Evolutionary conservation across 2,797 vertebrate species (phyloP).

Genomic region (Chelidonichthys spinosus): DNA sequence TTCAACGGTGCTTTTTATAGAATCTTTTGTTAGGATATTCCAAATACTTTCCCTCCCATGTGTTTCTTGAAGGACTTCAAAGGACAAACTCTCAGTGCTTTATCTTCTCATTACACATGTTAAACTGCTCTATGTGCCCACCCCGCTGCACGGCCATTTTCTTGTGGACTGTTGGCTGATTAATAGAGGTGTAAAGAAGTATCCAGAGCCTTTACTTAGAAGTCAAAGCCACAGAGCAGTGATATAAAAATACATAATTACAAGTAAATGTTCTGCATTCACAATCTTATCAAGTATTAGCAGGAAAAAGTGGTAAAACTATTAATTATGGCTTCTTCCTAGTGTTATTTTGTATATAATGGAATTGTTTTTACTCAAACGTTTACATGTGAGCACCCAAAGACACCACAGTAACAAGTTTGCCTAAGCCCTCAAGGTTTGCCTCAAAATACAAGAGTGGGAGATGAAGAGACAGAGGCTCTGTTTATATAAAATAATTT

Average conservation of each 20-base stretch:
- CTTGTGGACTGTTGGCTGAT: not conserved
- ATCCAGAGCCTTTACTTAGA: not conserved
- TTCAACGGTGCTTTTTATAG: constrained; percentile 73
- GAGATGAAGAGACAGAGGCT: no score
- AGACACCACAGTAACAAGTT: no score
- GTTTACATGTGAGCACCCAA: not conserved
- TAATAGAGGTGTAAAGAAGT: not conserved
- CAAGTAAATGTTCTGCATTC: not conserved
- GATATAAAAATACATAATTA: not conserved
- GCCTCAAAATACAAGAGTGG: no score
- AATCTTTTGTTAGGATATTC: constrained; percentile 54
- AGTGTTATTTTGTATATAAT: not conserved
- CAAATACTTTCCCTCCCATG: constrained; percentile 38
- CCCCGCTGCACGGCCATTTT: not conserved
- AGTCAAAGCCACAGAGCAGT: not conserved
- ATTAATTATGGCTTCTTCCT: not conserved
- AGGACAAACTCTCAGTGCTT: constrained; percentile 14
- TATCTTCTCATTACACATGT: not conserved
- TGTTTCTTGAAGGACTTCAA: constrained; percentile 43
- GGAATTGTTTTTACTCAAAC: not conserved
- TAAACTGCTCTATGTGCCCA: not conserved
- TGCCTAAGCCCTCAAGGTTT: no score
- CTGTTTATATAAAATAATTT: no score
- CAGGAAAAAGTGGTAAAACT: not conserved
- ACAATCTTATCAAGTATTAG: not conserved